Conservation (phyloP, 2,888 invertebrate genomes). For the Drosophila subsilvestris region DNA sequence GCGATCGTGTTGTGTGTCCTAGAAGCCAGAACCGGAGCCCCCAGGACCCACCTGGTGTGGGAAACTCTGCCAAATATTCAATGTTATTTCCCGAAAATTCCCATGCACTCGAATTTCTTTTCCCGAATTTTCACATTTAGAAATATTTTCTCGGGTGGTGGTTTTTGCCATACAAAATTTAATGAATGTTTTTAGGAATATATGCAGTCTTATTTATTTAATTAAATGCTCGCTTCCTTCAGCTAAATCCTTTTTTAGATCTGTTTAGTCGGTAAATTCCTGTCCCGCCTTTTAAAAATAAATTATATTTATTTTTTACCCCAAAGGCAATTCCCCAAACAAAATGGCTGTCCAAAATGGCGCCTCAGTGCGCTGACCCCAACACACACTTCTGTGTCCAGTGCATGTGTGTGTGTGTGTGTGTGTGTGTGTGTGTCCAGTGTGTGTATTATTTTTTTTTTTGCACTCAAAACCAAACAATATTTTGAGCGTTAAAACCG, state of each 20-base stretch:
- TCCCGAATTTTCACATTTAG: background rate
- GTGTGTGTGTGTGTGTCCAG: conserved; percentile 27
- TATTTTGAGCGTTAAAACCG: conserved; percentile 53
- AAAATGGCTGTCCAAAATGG: conserved; percentile 13
- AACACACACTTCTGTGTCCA: background rate
- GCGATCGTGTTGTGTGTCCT: conserved; percentile 71
- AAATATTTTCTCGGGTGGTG: background rate
- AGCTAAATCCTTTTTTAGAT: background rate
- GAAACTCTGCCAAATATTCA: conserved; percentile 49
- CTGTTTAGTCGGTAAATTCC: background rate
- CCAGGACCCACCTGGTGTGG: conserved; percentile 61
- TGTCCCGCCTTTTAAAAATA: background rate
- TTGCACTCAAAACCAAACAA: conserved; percentile 36
- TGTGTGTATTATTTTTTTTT: conserved; percentile 45
- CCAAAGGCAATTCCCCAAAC: background rate
- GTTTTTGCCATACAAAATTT: background rate
- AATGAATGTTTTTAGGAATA: background rate
- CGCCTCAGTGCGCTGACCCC: conserved; percentile 21
- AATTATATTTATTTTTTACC: background rate
- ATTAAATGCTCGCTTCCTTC: too few species aligned
- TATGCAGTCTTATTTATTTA: background rate
- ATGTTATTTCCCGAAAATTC: background rate
- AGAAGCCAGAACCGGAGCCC: too few species aligned
- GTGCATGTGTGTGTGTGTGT: background rate
- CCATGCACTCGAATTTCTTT: conserved; percentile 9